Conservation (phyloP, 2,888 invertebrate species). For the Volucella bombylans region DNA sequence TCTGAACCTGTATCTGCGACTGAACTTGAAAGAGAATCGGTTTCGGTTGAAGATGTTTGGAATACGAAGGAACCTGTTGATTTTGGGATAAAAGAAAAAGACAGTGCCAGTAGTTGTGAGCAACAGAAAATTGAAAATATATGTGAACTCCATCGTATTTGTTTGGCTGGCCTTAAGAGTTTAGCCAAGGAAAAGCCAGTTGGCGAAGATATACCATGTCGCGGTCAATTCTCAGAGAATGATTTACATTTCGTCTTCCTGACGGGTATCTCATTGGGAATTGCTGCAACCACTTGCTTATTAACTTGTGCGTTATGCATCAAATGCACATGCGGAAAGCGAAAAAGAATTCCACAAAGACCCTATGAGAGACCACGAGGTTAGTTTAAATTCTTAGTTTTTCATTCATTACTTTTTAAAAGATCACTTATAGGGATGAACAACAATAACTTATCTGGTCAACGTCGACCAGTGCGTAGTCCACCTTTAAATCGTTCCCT, state of each 20-base stretch:
- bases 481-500: conserved; percentile 60
- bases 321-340: conserved; percentile 76
- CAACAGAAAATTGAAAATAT: conserved; percentile 66
- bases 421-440: background rate
- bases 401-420: background rate
- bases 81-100: conserved; percentile 65
- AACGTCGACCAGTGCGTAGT: conserved; percentile 41
- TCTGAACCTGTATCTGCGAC: background rate
- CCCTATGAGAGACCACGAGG: conserved; percentile 43
- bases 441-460: conserved; percentile 36
- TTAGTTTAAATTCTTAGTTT: conserved; percentile 66
- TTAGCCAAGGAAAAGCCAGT: conserved; percentile 68
- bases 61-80: conserved; percentile 50
- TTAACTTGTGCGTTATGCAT: conserved; percentile 78
- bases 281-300: conserved; percentile 77
- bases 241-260: conserved; percentile 79
- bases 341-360: conserved; percentile 12
- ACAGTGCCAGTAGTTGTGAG: conserved; percentile 8
- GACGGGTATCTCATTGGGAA: conserved; percentile 78
- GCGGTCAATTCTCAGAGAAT: conserved; percentile 75
- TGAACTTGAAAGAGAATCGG: conserved; percentile 15
- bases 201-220: conserved; percentile 42
- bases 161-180: conserved; percentile 77
- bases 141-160: conserved; percentile 78
- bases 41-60: conserved; percentile 50